phyloP scores from a whole-genome alignment of 1,140 invertebrate genomes.

The Drosophila truncata region DNA sequence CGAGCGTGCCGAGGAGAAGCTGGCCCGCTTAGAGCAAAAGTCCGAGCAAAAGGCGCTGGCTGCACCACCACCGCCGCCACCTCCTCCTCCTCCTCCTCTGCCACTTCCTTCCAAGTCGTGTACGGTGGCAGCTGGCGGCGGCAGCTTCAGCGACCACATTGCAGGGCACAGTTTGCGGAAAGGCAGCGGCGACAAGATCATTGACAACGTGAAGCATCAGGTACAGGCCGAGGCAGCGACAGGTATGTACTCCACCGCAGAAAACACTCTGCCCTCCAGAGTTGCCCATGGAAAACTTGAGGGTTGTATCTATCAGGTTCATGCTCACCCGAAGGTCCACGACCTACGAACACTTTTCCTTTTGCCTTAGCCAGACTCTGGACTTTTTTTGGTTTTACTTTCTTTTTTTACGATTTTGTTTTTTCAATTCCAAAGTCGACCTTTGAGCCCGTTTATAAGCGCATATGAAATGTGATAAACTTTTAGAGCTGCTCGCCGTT shows the following conservation, averaged over 20 bases:
- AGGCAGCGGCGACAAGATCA: constrained; percentile 70
- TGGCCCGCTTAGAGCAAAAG: constrained; percentile 56
- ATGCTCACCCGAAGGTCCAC: background rate
- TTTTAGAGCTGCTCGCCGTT: constrained; percentile 19
- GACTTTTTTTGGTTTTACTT: constrained; percentile 6
- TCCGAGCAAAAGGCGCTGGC: constrained; percentile 30
- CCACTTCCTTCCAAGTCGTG: constrained; percentile 41
- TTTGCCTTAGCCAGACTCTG: background rate
- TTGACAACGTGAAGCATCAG: constrained; percentile 82
- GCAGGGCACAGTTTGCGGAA: constrained; percentile 66
- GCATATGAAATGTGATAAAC: constrained; percentile 26
- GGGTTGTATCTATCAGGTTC: background rate
- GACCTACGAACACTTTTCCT: constrained; percentile 10
- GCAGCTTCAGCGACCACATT: constrained; percentile 71
- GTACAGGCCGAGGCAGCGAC: constrained; percentile 80
- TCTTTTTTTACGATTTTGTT: background rate
- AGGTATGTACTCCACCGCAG: constrained; percentile 63
- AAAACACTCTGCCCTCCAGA: background rate
- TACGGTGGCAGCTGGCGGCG: constrained; percentile 12
- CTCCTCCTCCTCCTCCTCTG: constrained; percentile 62
- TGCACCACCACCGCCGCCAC: constrained; percentile 38
- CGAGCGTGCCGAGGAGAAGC: constrained; percentile 75
- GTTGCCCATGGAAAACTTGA: background rate
- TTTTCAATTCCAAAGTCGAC: background rate
- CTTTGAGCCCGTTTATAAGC: constrained; percentile 6